Evolutionary conservation across 2,888 invertebrate species (phyloP), one percentile per base, ranked within the genome.

Genomic region (Nycteola revayana): DNA sequence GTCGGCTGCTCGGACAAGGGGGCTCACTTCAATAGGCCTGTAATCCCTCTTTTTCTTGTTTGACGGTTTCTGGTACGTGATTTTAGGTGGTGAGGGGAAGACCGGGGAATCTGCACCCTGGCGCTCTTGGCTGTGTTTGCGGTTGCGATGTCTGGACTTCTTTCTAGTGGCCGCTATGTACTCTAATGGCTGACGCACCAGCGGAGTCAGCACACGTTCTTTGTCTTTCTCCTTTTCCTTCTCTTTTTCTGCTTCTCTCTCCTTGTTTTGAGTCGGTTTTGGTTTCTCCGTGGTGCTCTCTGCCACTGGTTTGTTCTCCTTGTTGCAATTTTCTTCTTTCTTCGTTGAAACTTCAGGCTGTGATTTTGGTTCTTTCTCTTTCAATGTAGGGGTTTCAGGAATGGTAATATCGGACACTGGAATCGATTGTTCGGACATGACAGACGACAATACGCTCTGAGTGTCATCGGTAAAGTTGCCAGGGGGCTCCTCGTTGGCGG

Each of bases 371-470:
- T 70, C 73, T 58, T 63, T 76, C 49, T 73, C 91, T 58, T 90
- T 91, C 46, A 92, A 88, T 21, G 91, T 88, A 22, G 80, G 77
- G 67, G 56, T 78, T 47, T 90, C 89, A 17, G 89, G 88, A 22
- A 91, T 87, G 10, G 92, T 91, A 17, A 92, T 90, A 63, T 94
- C 94, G 50, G 91, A 92, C 75, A 93, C 91, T 66, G 92, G 92
- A 72, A 92, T 90, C 34, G 94, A 93, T 61, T 92, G 90, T 78
- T 92, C 93, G 30, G 95, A 94, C 75, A 94, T 91, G 7, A 91
- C 93, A 18, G 94, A 94, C 8, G 95, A 95, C 49, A 94, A 85
- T 24, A 95, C 90, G 75, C 94, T 94, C 55, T 94, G 94, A 9
- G 92, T 91, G 58, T 93, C 93, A 61, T 95, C 95, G 29, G 93